phyloP scores from a whole-genome alignment of 2,113 vertebrate genomes.

The Rafetus swinhoei region DNA sequence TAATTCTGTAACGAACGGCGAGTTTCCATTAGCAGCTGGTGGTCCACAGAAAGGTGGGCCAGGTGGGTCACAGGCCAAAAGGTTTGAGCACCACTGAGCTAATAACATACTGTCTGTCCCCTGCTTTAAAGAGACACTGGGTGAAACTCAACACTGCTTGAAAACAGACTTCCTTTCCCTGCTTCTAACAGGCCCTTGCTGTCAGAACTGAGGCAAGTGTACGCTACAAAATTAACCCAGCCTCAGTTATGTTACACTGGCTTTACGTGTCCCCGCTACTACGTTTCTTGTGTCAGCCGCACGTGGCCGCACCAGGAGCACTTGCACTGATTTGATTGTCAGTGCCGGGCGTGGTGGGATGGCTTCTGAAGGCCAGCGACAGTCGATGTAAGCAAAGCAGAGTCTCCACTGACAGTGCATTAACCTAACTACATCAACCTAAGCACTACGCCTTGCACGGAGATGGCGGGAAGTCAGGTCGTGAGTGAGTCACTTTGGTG shows the following conservation, averaged over 20 bases:
- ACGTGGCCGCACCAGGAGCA: neutral
- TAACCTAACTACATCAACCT: no score
- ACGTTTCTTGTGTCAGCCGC: neutral
- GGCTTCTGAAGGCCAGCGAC: no score
- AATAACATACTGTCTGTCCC: accelerated
- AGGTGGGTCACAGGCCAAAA: no score
- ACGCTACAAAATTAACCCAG: neutral
- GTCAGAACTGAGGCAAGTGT: neutral
- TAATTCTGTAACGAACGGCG: no score
- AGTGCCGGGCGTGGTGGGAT: neutral
- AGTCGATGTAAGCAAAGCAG: no score
- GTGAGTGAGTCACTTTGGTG: no score
- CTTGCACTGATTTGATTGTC: neutral
- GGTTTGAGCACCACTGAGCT: no score
- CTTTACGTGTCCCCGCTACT: neutral
- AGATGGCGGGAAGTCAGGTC: no score
- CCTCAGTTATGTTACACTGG: neutral
- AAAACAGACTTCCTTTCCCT: neutral
- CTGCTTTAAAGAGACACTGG: neutral
- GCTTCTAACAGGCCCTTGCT: accelerated
- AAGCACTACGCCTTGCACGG: no score
- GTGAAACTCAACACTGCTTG: neutral
- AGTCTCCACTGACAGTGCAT: no score
- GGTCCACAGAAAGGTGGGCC: no score
- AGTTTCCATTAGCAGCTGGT: no score